Conservation (phyloP, 2,888 invertebrate genomes). For the Schizotus pectinicornis region DNA sequence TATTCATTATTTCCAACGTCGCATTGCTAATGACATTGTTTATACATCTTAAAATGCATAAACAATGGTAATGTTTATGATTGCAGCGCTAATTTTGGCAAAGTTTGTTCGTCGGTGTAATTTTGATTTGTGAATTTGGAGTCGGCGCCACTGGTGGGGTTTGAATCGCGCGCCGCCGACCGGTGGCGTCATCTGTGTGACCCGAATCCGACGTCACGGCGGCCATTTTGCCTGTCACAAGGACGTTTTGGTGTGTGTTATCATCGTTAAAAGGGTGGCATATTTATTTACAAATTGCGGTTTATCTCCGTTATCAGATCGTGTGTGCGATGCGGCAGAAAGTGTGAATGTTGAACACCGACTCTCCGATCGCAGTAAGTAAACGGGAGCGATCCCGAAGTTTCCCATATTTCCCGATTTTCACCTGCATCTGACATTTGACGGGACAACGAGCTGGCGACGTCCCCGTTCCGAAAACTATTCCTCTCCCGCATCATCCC, state of each 20-base stretch:
- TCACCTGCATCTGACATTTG: conserved; percentile 33
- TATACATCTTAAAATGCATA: no score
- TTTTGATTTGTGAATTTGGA: neutral
- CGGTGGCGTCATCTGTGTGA: conserved; percentile 12
- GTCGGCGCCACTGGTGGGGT: neutral
- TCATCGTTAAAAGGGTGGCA: conserved; percentile 26
- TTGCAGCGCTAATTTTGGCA: no score
- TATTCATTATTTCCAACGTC: no score
- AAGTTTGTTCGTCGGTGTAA: neutral
- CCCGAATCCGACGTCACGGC: conserved; percentile 23
- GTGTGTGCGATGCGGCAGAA: conserved; percentile 14
- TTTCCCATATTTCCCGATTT: conserved; percentile 14
- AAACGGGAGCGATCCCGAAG: conserved; percentile 4
- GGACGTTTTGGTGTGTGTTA: conserved; percentile 19
- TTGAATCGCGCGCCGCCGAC: neutral
- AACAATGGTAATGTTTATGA: no score
- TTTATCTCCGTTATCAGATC: conserved; percentile 14
- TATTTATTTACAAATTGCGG: conserved; percentile 20
- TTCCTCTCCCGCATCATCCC: conserved; percentile 9
- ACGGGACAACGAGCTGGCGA: conserved; percentile 12
- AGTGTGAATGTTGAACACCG: conserved; percentile 4
- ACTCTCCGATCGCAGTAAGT: conserved; percentile 10
- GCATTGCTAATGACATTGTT: no score
- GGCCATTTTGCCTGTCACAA: conserved; percentile 30
- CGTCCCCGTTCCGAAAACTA: conserved; percentile 11